Percentiles rank a stretch among this genome's conserved stretches.
Evolutionary conservation across 1,140 invertebrate genomes (phyloP).

Genomic region (Colletes gigas): DNA sequence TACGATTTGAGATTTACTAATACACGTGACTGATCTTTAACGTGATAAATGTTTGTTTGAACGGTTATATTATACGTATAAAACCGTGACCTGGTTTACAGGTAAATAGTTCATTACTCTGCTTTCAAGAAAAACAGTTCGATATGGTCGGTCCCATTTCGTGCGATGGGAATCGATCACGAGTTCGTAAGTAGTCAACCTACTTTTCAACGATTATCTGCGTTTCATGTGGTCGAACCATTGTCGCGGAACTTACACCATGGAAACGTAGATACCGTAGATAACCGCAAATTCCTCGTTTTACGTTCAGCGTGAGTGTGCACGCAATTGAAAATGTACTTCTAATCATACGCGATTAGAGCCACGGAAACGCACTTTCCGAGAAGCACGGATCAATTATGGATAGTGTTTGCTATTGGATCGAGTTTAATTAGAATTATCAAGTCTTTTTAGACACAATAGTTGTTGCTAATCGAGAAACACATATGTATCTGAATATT

Average conservation of each 20-base stretch:
- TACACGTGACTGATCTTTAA: no score
- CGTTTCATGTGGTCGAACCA: no score
- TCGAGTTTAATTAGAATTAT: not conserved
- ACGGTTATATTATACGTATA: no score
- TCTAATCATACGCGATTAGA: slow-evolving; percentile 19
- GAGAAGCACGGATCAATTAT: slow-evolving; percentile 22
- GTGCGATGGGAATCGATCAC: slow-evolving; percentile 5
- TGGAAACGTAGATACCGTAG: not conserved
- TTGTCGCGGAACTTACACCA: not conserved
- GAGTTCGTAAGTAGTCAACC: not conserved
- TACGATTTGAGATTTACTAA: no score
- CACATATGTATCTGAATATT: no score
- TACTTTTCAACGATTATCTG: not conserved
- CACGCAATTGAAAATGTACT: slow-evolving; percentile 16
- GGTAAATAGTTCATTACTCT: no score
- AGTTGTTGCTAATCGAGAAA: no score
- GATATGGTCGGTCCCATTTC: not conserved
- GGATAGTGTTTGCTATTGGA: not conserved
- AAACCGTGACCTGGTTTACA: no score
- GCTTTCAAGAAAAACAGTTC: not conserved
- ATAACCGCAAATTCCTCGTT: slow-evolving; percentile 38
- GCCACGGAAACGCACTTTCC: slow-evolving; percentile 9
- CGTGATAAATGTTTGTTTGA: no score
- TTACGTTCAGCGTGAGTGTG: not conserved
- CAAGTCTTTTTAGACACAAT: not conserved